Percentiles rank a stretch among this genome's conserved stretches.
Evolutionary conservation across 2,888 invertebrate genomes (phyloP).

Genomic region (Lumbricus terrestris): DNA sequence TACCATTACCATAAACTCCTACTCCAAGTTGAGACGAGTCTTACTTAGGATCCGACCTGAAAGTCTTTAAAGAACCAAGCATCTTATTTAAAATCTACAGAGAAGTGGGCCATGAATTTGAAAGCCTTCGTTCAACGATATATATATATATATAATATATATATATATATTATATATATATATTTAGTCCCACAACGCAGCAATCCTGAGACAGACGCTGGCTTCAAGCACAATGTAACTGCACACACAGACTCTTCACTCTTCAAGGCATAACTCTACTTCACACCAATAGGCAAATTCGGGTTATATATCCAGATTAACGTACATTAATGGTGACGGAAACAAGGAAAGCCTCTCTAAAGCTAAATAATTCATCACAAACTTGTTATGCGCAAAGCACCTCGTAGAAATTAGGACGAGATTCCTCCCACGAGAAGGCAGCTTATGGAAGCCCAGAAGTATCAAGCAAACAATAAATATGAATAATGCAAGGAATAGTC

Average conservation of each 20-base stretch:
- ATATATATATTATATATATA: background rate
- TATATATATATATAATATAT: background rate
- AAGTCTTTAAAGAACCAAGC: background rate
- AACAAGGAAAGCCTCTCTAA: background rate
- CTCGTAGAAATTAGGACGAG: background rate
- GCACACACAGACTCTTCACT: background rate
- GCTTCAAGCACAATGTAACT: background rate
- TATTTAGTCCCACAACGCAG: background rate
- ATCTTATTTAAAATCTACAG: too few relatives aligned
- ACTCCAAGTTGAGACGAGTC: too few relatives aligned
- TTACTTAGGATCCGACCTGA: background rate
- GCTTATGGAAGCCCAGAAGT: background rate
- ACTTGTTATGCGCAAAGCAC: background rate
- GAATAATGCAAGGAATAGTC: background rate
- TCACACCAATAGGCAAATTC: background rate
- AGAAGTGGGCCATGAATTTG: background rate
- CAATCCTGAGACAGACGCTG: background rate
- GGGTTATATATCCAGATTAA: background rate
- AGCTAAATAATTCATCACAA: background rate
- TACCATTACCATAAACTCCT: too few relatives aligned
- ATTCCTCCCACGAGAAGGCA: background rate
- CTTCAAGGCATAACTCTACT: background rate
- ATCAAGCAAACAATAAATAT: background rate
- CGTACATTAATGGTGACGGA: background rate
- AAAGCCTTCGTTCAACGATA: background rate